Base-by-base conservation (phyloP, 2,797 vertebrate species). In the Pantherophis vulpinus region DNA sequence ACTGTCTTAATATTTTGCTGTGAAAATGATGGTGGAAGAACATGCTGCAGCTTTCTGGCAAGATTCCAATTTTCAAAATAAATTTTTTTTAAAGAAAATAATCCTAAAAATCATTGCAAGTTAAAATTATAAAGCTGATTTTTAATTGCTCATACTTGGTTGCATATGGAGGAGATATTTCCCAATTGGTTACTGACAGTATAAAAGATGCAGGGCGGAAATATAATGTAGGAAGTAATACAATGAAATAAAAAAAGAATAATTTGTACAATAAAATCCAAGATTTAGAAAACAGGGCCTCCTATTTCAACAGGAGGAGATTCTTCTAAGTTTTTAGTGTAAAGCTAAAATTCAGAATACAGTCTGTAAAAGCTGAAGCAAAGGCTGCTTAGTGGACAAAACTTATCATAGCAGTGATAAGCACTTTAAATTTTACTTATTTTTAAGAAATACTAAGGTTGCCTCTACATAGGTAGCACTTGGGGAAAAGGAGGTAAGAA, bases 1-100 rank as follows among this genome's bases (percentile, higher is more conserved):
- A 93, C n/a, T 96, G 95, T 95, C 96, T 95, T 96, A 93, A 94
- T 93, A 91, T 86, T 60, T 86, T 91, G 83, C 54, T 89, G 23
- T 89, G 94, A 25, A 96, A 94, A 96, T 88, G 83, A 95, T 92
- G 93, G 94, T 93, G 95, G 94, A 97, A 96, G 95, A 95, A 95
- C 93, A 95, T 96, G 96, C 97, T 97, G 96, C 95, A 96, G 96
- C 95, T 96, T 97, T 97, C 96, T 97, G 96, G 96, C 97, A 97
- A 97, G 97, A 97, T 96, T 95, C 97, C 97, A 94, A 95, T 91
- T 95, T 96, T 96, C 94, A 95, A 96, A 87, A 93, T 60, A 87
- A 74, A 88, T 56, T 89, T 9, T 37, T 29, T 92, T 51, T 10
- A 89, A 90, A 92, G 74, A 87, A 95, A 88, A 70, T 63, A 47